Conservation (phyloP, 2,888 invertebrate genomes). For the Sarcophaga rosellei region DNA sequence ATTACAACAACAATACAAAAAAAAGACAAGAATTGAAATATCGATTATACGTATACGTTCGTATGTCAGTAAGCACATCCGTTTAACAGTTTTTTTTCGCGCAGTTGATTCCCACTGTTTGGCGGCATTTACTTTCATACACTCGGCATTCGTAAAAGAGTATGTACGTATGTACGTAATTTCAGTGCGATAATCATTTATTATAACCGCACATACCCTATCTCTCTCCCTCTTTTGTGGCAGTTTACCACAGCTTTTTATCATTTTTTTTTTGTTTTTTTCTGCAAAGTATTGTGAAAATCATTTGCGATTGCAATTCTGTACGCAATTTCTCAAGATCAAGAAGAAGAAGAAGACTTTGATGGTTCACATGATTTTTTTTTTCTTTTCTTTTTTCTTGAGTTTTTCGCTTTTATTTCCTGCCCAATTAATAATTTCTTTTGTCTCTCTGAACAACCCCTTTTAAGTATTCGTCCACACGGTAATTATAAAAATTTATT, state of each 20-base stretch:
- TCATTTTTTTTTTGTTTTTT: too few relatives aligned
- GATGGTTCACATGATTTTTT: constrained; percentile 59
- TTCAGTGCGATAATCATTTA: constrained; percentile 53
- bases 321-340: constrained; percentile 57
- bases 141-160: neutral
- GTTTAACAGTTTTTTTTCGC: constrained; percentile 37
- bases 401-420: constrained; percentile 39
- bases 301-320: neutral
- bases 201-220: neutral
- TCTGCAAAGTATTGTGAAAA: neutral
- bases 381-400: neutral
- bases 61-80: constrained; percentile 24
- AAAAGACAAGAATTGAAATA: neutral
- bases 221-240: neutral
- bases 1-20: neutral
- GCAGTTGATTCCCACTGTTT: constrained; percentile 41
- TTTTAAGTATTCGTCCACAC: constrained; percentile 2
- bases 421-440: constrained; percentile 61
- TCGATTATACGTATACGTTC: neutral
- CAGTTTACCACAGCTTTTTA: neutral
- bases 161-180: constrained; percentile 5
- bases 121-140: too few relatives aligned
- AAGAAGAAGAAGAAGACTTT: neutral
- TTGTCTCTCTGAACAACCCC: constrained; percentile 13
- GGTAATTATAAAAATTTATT: constrained; percentile 66